Conservation (phyloP, 2,888 invertebrate species). For the Sminthurinus aureus region DNA sequence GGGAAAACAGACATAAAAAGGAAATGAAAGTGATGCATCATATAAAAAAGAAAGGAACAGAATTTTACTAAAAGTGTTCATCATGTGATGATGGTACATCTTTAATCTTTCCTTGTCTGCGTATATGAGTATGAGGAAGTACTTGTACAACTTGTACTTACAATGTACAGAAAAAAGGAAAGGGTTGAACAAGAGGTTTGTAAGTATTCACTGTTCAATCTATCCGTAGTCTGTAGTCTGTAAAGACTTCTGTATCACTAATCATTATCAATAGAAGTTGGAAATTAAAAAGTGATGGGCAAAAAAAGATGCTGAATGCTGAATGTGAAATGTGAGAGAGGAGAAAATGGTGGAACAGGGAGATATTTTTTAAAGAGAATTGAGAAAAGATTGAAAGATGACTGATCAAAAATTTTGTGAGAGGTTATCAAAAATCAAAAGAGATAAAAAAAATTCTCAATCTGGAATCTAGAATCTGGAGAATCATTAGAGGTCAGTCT, state of each 20-base stretch:
- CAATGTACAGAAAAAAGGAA: no score
- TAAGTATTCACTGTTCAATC: no score
- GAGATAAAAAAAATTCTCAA: not conserved
- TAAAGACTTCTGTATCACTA: not conserved
- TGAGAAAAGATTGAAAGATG: constrained; percentile 14
- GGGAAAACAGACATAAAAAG: no score
- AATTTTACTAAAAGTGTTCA: no score
- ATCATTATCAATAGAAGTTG: not conserved
- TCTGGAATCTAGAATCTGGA: constrained; percentile 15
- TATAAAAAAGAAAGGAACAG: no score
- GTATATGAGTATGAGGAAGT: no score
- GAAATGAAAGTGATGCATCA: no score
- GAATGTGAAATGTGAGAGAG: not conserved
- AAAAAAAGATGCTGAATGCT: not conserved
- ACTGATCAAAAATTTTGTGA: constrained; percentile 20
- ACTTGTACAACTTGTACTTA: no score
- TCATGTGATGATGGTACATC: no score
- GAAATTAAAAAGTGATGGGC: constrained; percentile 1
- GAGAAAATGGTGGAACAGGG: not conserved
- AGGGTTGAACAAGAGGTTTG: no score
- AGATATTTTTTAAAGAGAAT: not conserved
- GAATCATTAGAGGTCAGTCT: constrained; percentile 30
- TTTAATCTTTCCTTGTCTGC: no score
- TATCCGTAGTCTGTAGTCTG: not conserved
- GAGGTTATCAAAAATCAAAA: not conserved